A percentile compares a stretch with the other conserved stretches of the same genome.
Conservation (phyloP, 1,140 invertebrate genomes). For the Anastatus disparis region DNA sequence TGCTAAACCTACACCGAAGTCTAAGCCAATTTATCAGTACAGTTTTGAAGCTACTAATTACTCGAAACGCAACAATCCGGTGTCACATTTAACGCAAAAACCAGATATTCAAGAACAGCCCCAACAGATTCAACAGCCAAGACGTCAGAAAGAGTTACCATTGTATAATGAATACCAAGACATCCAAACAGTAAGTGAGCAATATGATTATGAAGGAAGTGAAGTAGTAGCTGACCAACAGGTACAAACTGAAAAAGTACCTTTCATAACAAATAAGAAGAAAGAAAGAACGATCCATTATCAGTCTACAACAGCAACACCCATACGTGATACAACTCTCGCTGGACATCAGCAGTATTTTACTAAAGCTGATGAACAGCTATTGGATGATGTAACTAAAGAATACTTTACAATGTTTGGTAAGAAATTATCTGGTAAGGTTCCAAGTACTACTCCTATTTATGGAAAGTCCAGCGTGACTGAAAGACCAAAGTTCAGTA, state of each 20-base stretch:
- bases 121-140: constrained; percentile 44
- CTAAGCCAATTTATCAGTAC: constrained; percentile 72
- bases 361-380: constrained; percentile 76
- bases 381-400: constrained; percentile 79
- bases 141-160: constrained; percentile 42
- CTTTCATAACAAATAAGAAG: neutral
- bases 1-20: constrained; percentile 49
- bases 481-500: constrained; percentile 58
- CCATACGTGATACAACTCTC: constrained; percentile 64
- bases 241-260: neutral
- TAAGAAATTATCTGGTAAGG: constrained; percentile 70
- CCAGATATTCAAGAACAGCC: neutral
- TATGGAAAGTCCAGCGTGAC: constrained; percentile 66
- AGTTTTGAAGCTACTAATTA: constrained; percentile 70
- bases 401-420: constrained; percentile 82
- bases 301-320: constrained; percentile 41
- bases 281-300: neutral
- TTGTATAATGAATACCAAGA: constrained; percentile 53
- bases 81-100: neutral
- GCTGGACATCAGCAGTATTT: constrained; percentile 76
- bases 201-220: constrained; percentile 51
- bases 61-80: constrained; percentile 42
- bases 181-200: constrained; percentile 38
- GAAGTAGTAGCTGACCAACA: constrained; percentile 41
- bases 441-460: constrained; percentile 67